Evolutionary conservation across 2,797 vertebrate species (phyloP), one percentile per base, ranked within the genome.

Genomic region (Lutjanus argentimaculatus): DNA sequence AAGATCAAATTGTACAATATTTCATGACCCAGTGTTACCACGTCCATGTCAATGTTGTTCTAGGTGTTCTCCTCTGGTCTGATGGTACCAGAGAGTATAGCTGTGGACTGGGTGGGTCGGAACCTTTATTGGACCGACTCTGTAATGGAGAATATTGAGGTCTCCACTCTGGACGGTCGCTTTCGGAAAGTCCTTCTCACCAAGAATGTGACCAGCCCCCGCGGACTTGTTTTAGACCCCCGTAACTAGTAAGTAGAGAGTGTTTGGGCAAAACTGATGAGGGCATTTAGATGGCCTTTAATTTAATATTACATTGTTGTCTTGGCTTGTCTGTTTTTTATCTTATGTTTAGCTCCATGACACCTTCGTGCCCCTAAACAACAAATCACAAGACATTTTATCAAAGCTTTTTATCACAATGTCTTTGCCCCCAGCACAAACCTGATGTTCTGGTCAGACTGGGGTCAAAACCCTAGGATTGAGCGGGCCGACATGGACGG

Each of bases 391-490:
- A 55, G 16, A 78, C 9, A 22, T 67, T 6, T 43, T n/a, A 45
- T 25, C 0, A 19, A 8, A 72, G 30, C 21, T 51, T 3, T 6
- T 30, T 13, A 53, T 58, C 40, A 45, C 11, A 16, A 42, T 81
- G 30, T 84, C 14, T 4, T 62, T 75, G 22, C 67, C 67, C 53
- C 15, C 67, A 96, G 95, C 66, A 95, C 93, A 49, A 90, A 94
- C 83, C 22, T 95, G 40, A 95, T 96, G 93, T 96, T 96, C 87
- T 96, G 95, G 95, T 90, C 95, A 1, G 95, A 96, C 85, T 96
- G 95, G 95, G 95, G 95, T 74, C 94, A 96, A 84, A 95, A 95
- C 67, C 95, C 95, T 6, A 89, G 94, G 57, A 94, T 96, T 1
- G 95, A 96, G 76, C 86, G 79, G 3, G 94, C 95, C 4, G 66